Evolutionary conservation across 2,797 vertebrate species (phyloP).

Genomic region (Channa striata): DNA sequence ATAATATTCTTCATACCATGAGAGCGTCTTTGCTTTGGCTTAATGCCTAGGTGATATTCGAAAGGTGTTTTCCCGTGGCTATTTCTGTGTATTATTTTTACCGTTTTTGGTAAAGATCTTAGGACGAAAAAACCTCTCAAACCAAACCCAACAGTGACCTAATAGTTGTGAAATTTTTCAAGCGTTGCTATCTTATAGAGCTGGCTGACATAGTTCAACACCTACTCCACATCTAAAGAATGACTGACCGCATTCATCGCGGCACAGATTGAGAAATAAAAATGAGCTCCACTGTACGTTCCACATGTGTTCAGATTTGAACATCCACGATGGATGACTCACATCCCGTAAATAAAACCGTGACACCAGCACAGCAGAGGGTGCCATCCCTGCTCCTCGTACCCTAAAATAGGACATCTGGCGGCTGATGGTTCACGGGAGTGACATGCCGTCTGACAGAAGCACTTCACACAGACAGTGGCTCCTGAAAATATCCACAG

Average conservation of each 20-base stretch:
- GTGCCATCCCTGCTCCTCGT: background rate
- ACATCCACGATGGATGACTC: slow-evolving; percentile 4
- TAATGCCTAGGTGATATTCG: too few relatives aligned
- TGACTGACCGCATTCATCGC: slow-evolving; percentile 3
- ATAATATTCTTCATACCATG: too few relatives aligned
- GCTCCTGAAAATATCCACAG: slow-evolving; percentile 32
- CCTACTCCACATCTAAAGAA: background rate
- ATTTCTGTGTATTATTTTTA: too few relatives aligned
- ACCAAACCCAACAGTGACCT: too few relatives aligned
- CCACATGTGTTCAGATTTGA: background rate
- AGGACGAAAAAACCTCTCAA: too few relatives aligned
- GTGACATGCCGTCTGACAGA: slow-evolving; percentile 36
- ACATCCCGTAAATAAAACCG: background rate
- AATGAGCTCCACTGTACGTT: background rate
- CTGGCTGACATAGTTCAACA: too few relatives aligned
- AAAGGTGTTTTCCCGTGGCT: too few relatives aligned
- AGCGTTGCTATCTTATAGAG: too few relatives aligned
- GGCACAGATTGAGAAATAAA: slow-evolving; percentile 1
- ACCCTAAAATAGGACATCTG: slow-evolving; percentile 48
- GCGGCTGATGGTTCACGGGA: slow-evolving; percentile 41
- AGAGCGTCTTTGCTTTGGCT: too few relatives aligned
- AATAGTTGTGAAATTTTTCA: too few relatives aligned
- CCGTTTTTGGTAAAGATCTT: too few relatives aligned
- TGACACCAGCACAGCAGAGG: background rate
- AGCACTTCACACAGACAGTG: slow-evolving; percentile 2